These are phyloP conservation scores for Trachelus troglodyta DNA, from an alignment of 2,888 invertebrate species.

Conservation along the genomic window DNA sequence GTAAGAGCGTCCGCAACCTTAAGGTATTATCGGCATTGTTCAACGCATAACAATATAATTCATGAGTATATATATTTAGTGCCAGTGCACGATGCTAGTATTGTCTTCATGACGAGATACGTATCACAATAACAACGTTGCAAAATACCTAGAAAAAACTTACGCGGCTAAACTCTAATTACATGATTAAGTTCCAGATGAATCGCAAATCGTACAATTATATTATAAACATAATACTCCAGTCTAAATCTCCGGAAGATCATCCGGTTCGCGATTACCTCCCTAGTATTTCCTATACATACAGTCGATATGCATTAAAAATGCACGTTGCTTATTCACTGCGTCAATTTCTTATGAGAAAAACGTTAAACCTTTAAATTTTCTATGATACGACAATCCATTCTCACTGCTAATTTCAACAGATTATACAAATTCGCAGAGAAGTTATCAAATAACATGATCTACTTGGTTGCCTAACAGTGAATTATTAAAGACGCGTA, in stretches of 20 bases:
- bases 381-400: not conserved
- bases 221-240: not conserved
- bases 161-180: slow-evolving; percentile 10
- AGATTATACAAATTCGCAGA: not conserved
- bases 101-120: slow-evolving; percentile 53
- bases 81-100: slow-evolving; percentile 45
- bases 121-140: slow-evolving; percentile 52
- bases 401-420: not conserved
- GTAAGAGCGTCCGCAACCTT: no score
- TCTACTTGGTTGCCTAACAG: not conserved
- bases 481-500: not conserved
- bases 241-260: not conserved
- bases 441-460: not conserved
- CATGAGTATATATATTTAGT: slow-evolving; percentile 24
- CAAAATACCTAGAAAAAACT: slow-evolving; percentile 30
- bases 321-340: slow-evolving; percentile 22
- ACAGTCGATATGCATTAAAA: slow-evolving; percentile 40
- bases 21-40: no score
- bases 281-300: slow-evolving; percentile 8
- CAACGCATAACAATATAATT: not conserved
- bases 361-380: not conserved
- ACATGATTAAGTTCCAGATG: slow-evolving; percentile 7
- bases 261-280: slow-evolving; percentile 17
- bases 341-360: not conserved
- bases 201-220: not conserved